Base-by-base conservation (phyloP, 37 sponge, comb jelly and placozoan species). In the Aplysina aerophoba region DNA sequence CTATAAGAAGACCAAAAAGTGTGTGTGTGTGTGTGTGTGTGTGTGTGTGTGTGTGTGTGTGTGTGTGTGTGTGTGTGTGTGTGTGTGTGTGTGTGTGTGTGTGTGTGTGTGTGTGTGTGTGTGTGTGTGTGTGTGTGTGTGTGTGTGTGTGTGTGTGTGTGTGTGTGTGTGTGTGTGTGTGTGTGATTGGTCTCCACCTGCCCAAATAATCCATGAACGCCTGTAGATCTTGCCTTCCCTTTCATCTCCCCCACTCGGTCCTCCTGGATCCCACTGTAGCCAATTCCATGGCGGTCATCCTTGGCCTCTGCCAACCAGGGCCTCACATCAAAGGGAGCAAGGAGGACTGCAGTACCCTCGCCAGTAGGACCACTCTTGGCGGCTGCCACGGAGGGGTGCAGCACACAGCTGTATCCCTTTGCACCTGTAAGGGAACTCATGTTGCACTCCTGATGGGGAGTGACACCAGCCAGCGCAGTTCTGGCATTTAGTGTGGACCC, bases 231-330 rank as follows among this genome's bases (percentile, higher is more conserved):
- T 22, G 63, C 71, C 61, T 84, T 41, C 58, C 62, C 60, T 40
- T 73, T 79, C 64, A 22, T 87, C 63, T 38, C 74, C 35, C 77
- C 85, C 0, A 62, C 28, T 38, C 67, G 33, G 19, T 63, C 64
- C 40, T 82, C 38, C 34, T 25, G 33, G 59, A 81, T 93, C 24
- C 96, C 96, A 33, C 87, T 62, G 74, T 95, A 95, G 30, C 91
- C 96, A 65, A 95, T 82, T 0, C 96, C 96, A 75, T 95, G 91
- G 22, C 83, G 55, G 65, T 95, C 90, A 25, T 93, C 94, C 74
- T 95, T 95, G 24, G 85, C 80, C 20, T 65, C 85, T 56, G 83
- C 69, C 40, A 79, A 31, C 88, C 89, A 90, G 22, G 88, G 62
- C n/a, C 65, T 73, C 6, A 83, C 80, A 37, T 95, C 94, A 21